Evolutionary conservation across 1,140 invertebrate species (phyloP), one percentile per base, ranked within the genome.

Genomic region (Philaenus spumarius): DNA sequence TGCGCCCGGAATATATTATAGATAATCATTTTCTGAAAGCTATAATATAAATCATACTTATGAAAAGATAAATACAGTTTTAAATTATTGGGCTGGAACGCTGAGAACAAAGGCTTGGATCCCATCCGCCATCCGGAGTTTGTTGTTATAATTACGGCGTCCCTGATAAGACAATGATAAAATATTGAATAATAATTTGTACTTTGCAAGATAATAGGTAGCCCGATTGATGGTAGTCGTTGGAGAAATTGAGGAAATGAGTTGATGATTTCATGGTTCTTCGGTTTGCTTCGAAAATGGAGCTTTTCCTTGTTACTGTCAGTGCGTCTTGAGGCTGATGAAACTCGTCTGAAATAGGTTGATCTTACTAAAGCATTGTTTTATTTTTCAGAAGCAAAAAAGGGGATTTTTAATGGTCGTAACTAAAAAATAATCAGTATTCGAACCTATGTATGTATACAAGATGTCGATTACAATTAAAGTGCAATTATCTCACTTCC

Each of bases 111-210:
- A 20, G 40, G 19, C n/a, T 4, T 5, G 19, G 40, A 42, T 15
- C n/a, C n/a, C 40, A 23, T 47, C 45, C 45, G 45, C 6, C 2
- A 5, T 20, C 9, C 14, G 30, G 11, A 47, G 47, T 37, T 42
- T n/a, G 50, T 50, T 39, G n/a, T 40, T 42, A 23, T 58, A 58
- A 50, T 26, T 23, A 12, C 2, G 3, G 19, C 46, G 56, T 50
- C 56, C 20, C 12, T 51, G 37, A 47, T 39, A 34, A 50, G 23
- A 58, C 35, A 58, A 57, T 57, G 55, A 22, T 57, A 57, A 57
- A 58, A 58, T 58, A 58, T 50, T 22, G 35, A 58, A 58, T 58
- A 34, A 34, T 51, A 55, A 55, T 55, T 55, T 37, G 37, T 55
- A 20, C 12, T 43, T 19, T 39, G 40, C 2, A 42, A 54, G 51